Percentiles rank a stretch among this genome's conserved stretches.
Evolutionary conservation across 64 coral and sea anemone genomes (phyloP).

Genomic region (Actinia tenebrosa): DNA sequence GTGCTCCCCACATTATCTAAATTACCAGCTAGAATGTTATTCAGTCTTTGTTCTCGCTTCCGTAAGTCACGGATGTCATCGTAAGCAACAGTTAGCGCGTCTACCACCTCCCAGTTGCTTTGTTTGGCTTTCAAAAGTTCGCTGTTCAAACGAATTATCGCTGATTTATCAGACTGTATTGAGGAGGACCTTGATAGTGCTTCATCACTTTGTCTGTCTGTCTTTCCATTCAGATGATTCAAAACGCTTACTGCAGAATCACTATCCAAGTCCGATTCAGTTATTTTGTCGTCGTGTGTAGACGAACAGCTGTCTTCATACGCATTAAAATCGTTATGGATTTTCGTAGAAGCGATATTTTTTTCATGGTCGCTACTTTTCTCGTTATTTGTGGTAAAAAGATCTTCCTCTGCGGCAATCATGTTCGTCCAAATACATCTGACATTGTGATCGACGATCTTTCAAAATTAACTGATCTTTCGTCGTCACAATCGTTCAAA

Average conservation of each 20-base stretch:
- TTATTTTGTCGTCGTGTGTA: neutral
- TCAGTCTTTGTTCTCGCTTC: constrained; percentile 63
- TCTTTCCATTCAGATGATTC: constrained; percentile 34
- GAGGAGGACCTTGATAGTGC: neutral
- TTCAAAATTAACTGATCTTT: neutral
- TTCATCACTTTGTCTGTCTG: constrained; percentile 1
- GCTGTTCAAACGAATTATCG: constrained; percentile 76
- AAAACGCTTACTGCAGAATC: constrained; percentile 44
- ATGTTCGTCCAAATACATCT: neutral
- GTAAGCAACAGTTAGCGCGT: constrained; percentile 59
- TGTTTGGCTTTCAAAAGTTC: constrained; percentile 73
- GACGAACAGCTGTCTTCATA: neutral
- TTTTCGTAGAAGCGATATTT: neutral
- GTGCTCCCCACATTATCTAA: neutral
- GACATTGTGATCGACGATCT: neutral
- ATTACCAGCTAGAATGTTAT: constrained; percentile 35
- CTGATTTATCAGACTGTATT: constrained; percentile 51
- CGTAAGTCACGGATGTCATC: constrained; percentile 70
- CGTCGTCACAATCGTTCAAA: constrained; percentile 2
- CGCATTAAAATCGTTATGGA: neutral
- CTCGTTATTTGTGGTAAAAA: neutral
- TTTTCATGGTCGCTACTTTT: neutral
- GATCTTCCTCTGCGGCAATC: neutral
- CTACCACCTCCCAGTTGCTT: constrained; percentile 74
- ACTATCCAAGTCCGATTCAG: constrained; percentile 6